Base-by-base conservation (phyloP, 2,113 vertebrate genomes). In the Grantiella picta region DNA sequence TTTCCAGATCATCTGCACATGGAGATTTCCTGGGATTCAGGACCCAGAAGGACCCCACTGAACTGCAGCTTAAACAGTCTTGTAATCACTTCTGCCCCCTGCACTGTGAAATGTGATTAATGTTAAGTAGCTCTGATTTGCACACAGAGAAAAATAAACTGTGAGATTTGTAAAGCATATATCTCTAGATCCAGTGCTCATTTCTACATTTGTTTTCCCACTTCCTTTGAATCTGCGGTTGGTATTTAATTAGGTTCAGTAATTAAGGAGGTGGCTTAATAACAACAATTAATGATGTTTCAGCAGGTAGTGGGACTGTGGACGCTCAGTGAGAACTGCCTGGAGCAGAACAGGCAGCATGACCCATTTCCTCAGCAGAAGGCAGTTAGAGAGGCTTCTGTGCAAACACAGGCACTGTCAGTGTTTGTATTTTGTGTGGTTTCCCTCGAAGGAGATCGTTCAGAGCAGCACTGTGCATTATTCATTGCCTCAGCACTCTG, bases 121-220 rank as follows among this genome's bases (percentile, higher is more conserved):
- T 52, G 60, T 73, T 56, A 71, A 92, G 28, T 73, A 92, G 20
- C 49, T 57, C 56, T 79, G 56, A 94, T 93, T 82, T 82, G 49
- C 92, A 94, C 86, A 60, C 40, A 95, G 52, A 65, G 31, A 77
- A 89, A 40, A 96, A 97, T 97, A 95, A 96, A 97, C 61, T 33
- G 17, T 81, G 82, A 90, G 52, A 94, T 95, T 95, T 90, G 12
- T 86, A 56, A 92, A 96, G 76, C 82, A 78, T 40, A 9, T 42
- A 19, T 36, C 44, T 24, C 2, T 83, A 79, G 40, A 65, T 84
- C 63, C 45, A 50, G 49, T 82, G 44, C 49, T 92, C 15, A 7
- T 65, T 91, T 91, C 72, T 86, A 21, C 33, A 5, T 42, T 70
- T 33, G 20, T 90, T 83, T 76, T 83, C 13, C 20, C 27, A 45